A percentile compares a stretch with the other conserved stretches of the same genome.
Evolutionary conservation across 2,113 vertebrate genomes (phyloP).

Genomic region (Poeciliopsis retropinna): DNA sequence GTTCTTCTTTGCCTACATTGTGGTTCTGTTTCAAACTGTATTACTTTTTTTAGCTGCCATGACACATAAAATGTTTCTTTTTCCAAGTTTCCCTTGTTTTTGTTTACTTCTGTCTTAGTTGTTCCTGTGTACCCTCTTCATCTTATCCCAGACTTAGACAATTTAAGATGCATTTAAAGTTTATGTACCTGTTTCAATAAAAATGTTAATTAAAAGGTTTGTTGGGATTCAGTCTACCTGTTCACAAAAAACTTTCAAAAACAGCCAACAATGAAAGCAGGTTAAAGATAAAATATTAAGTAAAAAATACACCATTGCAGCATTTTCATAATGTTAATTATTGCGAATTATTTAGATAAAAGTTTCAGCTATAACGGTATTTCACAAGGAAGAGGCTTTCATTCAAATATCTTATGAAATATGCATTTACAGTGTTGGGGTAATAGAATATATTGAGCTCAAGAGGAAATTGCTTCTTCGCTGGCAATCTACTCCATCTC

Average conservation of each 20-base stretch:
- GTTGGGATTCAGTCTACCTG: background rate
- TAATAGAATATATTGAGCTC: background rate
- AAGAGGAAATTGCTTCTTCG: too few relatives aligned
- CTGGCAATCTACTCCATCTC: too few relatives aligned
- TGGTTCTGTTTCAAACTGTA: constrained; percentile 40
- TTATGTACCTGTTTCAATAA: constrained; percentile 71
- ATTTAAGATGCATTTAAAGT: constrained; percentile 59
- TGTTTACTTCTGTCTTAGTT: constrained; percentile 27
- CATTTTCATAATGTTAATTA: too few relatives aligned
- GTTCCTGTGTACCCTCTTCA: constrained; percentile 47
- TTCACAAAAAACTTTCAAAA: background rate
- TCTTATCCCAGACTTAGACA: constrained; percentile 62
- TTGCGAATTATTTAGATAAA: too few relatives aligned
- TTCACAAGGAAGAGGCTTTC: background rate
- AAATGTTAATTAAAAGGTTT: constrained; percentile 59
- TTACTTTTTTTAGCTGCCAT: constrained; percentile 41
- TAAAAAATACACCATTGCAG: too few relatives aligned
- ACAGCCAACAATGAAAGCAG: background rate
- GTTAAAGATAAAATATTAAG: background rate
- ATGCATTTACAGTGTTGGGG: background rate
- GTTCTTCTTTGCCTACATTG: constrained; percentile 5
- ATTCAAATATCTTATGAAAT: background rate
- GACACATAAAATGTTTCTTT: constrained; percentile 23
- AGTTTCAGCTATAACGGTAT: background rate
- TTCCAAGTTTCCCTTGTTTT: constrained; percentile 25